Conservation (phyloP, 1,140 invertebrate genomes). For the Musca vetustissima region DNA sequence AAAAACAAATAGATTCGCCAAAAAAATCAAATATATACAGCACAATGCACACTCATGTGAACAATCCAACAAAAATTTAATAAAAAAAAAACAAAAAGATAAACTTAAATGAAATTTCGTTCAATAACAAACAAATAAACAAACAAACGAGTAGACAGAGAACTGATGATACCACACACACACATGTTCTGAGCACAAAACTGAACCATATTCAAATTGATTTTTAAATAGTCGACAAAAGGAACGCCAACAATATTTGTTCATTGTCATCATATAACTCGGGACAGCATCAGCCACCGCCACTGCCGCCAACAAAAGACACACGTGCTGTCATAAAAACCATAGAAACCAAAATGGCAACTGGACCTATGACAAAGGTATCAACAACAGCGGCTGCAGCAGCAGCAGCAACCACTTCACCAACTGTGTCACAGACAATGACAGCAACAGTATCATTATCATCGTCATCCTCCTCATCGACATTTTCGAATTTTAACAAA, state of each 20-base stretch:
- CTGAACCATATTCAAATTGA: too few relatives aligned
- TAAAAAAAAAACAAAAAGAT: too few relatives aligned
- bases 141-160: slow-evolving; percentile 28
- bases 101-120: slow-evolving; percentile 15
- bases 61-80: too few relatives aligned
- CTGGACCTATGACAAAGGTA: not conserved
- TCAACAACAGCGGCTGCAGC: not conserved
- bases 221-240: slow-evolving; percentile 43
- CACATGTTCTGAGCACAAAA: too few relatives aligned
- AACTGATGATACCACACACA: slow-evolving; percentile 10
- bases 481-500: slow-evolving; percentile 7
- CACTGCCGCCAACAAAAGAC: too few relatives aligned
- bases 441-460: slow-evolving; percentile 31
- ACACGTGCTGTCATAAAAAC: too few relatives aligned
- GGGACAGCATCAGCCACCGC: too few relatives aligned
- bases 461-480: slow-evolving; percentile 23
- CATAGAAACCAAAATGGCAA: not conserved
- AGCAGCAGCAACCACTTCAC: slow-evolving; percentile 20
- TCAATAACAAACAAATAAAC: slow-evolving; percentile 23
- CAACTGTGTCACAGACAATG: slow-evolving; percentile 35
- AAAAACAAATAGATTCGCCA: too few relatives aligned
- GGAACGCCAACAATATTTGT: slow-evolving; percentile 51
- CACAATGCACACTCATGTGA: too few relatives aligned
- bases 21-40: too few relatives aligned
- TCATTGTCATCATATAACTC: slow-evolving; percentile 42